Evolutionary conservation across 2,113 vertebrate genomes (phyloP).

Genomic region (Mesembrinibis cayennensis): DNA sequence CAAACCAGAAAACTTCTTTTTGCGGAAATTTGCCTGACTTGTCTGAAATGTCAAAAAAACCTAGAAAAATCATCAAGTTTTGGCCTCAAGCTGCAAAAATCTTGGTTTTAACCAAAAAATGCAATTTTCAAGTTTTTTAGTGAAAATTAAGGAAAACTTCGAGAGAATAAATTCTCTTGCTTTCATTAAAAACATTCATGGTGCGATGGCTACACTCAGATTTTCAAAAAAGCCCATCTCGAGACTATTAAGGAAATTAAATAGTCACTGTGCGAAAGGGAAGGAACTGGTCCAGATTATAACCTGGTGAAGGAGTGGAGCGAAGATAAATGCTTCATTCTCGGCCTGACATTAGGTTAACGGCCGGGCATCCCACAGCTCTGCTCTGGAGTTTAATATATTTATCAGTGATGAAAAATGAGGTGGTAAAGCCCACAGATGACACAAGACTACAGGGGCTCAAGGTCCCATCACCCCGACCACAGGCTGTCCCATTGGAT

Average conservation of each 20-base stretch:
- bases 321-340: background rate
- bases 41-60: background rate
- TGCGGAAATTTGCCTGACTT: background rate
- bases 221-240: background rate
- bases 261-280: background rate
- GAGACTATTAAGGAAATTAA: background rate
- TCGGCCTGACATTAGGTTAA: background rate
- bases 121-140: background rate
- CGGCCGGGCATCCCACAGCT: background rate
- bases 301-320: background rate
- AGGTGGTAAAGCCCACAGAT: background rate
- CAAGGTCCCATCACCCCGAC: accelerated
- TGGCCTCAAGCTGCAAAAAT: background rate
- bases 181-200: background rate
- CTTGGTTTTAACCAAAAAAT: background rate
- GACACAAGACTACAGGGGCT: background rate
- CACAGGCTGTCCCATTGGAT: too few relatives aligned
- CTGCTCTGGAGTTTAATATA: background rate
- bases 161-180: background rate
- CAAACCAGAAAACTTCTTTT: background rate
- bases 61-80: background rate
- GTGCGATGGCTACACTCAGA: background rate
- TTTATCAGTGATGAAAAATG: background rate
- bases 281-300: background rate
- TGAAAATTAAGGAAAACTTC: background rate